These are phyloP conservation scores for Trissolcus brochymenae DNA, from an alignment of 2,888 invertebrate species.

Conservation along the genomic window DNA sequence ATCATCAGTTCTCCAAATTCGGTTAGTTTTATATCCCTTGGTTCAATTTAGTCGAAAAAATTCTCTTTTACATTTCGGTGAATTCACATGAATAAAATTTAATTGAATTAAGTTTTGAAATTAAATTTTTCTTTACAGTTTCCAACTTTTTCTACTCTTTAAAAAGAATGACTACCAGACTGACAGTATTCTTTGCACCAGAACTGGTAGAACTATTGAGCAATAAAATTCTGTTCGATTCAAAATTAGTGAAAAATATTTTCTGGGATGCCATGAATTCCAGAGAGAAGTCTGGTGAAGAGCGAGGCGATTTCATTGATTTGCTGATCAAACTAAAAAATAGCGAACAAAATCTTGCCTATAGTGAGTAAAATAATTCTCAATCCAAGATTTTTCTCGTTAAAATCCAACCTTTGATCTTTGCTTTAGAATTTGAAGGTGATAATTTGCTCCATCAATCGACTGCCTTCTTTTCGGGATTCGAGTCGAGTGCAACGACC, in stretches of 20 bases:
- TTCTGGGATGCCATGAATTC: conserved; percentile 67
- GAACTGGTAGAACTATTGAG: conserved; percentile 69
- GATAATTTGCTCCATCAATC: conserved; percentile 70
- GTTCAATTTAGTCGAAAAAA: neutral
- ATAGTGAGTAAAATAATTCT: conserved; percentile 62
- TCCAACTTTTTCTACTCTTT: conserved; percentile 69
- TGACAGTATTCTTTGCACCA: conserved; percentile 70
- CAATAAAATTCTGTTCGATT: conserved; percentile 66
- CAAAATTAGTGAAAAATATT: conserved; percentile 66
- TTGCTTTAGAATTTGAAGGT: conserved; percentile 66
- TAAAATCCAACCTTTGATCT: conserved; percentile 32
- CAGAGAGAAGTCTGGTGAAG: conserved; percentile 64
- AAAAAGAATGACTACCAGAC: conserved; percentile 69
- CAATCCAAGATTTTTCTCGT: neutral
- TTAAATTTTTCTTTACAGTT: conserved; percentile 57
- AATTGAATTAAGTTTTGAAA: neutral
- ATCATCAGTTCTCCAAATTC: conserved; percentile 64
- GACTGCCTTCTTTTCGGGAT: conserved; percentile 72
- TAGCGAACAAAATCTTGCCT: conserved; percentile 67
- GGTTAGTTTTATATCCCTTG: conserved; percentile 57
- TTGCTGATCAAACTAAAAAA: conserved; percentile 68
- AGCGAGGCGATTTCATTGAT: conserved; percentile 70
- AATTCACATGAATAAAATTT: too few species aligned
- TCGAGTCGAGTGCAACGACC: conserved; percentile 69
- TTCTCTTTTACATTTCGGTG: neutral